Percentiles rank a stretch among this genome's conserved stretches.
Conservation (phyloP, 2,113 vertebrate genomes). For the Passer montanus region DNA sequence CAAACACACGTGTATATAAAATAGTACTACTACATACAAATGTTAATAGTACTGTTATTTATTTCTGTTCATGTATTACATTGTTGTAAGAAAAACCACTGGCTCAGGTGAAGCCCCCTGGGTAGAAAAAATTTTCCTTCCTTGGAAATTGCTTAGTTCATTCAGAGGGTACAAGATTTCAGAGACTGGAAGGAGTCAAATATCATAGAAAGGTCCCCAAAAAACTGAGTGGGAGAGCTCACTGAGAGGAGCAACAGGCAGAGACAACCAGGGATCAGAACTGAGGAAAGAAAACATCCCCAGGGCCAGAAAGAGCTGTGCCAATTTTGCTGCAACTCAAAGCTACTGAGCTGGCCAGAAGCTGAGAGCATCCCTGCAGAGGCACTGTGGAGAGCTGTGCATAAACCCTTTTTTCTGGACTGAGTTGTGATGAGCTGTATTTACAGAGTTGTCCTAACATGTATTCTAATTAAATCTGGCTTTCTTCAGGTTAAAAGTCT, state of each 20-base stretch:
- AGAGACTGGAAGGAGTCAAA: background rate
- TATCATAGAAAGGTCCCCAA: background rate
- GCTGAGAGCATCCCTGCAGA: slow-evolving; percentile 16
- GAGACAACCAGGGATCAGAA: background rate
- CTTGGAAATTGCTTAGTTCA: background rate
- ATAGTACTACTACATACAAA: background rate
- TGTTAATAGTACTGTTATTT: background rate
- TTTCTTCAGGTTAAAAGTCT: background rate
- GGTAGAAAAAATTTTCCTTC: background rate
- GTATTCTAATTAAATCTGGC: background rate
- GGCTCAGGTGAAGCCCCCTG: background rate
- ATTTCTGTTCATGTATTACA: background rate
- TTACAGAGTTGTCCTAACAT: background rate
- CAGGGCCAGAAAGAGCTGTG: background rate
- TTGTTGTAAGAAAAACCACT: background rate
- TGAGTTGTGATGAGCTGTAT: background rate
- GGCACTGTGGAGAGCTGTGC: background rate
- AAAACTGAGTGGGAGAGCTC: background rate
- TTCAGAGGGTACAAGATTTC: background rate
- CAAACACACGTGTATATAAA: background rate
- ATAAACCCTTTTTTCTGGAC: background rate
- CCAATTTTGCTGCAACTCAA: slow-evolving; percentile 7
- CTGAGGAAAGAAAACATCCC: background rate
- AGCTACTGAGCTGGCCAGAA: slow-evolving; percentile 41
- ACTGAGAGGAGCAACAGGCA: background rate